A percentile compares a stretch with the other conserved stretches of the same genome.
Conservation (phyloP, 2,797 vertebrate genomes). For the Schizopygopsis malacanthus region DNA sequence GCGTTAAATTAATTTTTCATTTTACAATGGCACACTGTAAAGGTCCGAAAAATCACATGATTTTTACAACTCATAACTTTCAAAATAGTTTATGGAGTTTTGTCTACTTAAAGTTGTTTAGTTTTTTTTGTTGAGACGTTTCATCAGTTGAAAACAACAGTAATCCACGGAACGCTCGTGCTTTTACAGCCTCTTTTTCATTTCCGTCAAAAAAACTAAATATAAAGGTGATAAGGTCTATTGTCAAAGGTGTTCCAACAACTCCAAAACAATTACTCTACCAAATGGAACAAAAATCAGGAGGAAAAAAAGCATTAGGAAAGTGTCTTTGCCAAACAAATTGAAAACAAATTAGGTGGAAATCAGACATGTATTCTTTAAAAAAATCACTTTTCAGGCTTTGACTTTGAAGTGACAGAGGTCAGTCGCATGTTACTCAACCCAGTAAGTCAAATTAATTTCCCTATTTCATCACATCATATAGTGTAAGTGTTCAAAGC, state of each 20-base stretch:
- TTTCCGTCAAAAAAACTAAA: background rate
- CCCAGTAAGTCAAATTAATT: background rate
- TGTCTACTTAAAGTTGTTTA: background rate
- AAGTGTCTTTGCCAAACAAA: background rate
- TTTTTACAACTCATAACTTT: background rate
- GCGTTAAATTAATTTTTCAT: too few relatives aligned
- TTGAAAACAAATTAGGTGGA: background rate
- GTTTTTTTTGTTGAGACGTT: background rate
- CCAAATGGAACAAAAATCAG: background rate
- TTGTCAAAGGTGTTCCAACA: background rate
- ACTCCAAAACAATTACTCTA: slow-evolving; percentile 3
- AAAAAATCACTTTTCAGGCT: background rate
- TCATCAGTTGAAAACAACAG: background rate
- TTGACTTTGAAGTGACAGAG: slow-evolving; percentile 21
- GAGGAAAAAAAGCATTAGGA: background rate
- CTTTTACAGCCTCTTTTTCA: background rate
- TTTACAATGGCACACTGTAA: background rate
- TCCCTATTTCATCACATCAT: background rate
- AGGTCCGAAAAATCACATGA: background rate
- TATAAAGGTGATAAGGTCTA: background rate
- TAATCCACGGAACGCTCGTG: background rate
- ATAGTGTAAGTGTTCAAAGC: background rate
- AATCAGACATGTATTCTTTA: background rate
- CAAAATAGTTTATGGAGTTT: background rate
- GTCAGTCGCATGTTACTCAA: slow-evolving; percentile 15